Evolutionary conservation across 2,113 vertebrate genomes (phyloP), one percentile per base, ranked within the genome.

Genomic region (Pelodiscus sinensis): DNA sequence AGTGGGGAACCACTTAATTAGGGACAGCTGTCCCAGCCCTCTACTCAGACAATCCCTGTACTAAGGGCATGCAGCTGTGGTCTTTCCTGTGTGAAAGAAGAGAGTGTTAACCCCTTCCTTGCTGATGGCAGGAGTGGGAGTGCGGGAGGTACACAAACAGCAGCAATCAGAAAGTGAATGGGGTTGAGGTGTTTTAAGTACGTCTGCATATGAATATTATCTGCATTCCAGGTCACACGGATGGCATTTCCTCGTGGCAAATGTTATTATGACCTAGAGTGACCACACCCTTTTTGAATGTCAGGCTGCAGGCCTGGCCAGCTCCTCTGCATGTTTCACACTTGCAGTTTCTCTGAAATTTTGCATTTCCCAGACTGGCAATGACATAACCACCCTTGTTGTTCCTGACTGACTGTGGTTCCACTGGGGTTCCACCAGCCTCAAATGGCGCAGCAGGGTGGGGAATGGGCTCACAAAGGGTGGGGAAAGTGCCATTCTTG

Each of bases 21-120:
- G 1, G 1, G 44, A 21, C 92, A 96, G 91, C 91, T 95, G 86
- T 14, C 80, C 88, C 73, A 77, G 22, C 38, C 22, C 38, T 25
- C 73, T 50, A 73, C 57, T 78, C 86, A 35, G 50, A 75, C 87
- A 80, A 56, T 55, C 29, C 54, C 71, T 0, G 58, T 7, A 2
- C 71, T 60, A 22, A 27, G 82, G 84, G 71, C 62, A 71, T 19
- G 58, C 86, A 95, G 94, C 96, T 96, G 91, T 24, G 55, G 22
- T 50, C 82, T 9, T 62, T n/a, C 31, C 16, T 35, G 71, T 81
- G 19, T 58, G 21, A 0, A 14, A 14, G 19, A 8, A 79, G 31
- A 31, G 82, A 24, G n/a, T 2, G 71, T 83, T 77, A 82, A 91
- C 94, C 65, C 91, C 55, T 68, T 87, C 73, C 55, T 80, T 78